Conservation (phyloP, 35 echinoderm and acorn worm species). For the Lytechinus variegatus region DNA sequence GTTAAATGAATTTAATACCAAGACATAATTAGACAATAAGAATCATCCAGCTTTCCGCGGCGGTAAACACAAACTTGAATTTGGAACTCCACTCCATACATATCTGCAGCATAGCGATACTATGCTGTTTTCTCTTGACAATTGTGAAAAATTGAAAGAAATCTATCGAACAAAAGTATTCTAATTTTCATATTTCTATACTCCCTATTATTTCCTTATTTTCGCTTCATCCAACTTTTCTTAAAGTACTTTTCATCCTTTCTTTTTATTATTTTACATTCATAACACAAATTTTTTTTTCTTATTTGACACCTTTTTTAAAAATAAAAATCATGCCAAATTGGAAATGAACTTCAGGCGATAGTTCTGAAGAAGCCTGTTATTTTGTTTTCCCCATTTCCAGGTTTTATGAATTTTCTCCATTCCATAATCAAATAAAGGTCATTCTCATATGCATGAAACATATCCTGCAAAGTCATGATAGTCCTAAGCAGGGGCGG, state of each 20-base stretch:
- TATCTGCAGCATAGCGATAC: not conserved
- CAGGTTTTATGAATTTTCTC: not conserved
- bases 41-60: not conserved
- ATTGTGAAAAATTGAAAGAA: constrained; percentile 51
- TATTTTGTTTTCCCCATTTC: not conserved
- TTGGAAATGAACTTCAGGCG: not conserved
- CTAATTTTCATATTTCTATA: constrained; percentile 52
- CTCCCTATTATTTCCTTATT: not conserved
- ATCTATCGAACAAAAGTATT: constrained; percentile 35
- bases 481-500: no score
- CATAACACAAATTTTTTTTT: not conserved
- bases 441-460: not conserved
- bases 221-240: not conserved
- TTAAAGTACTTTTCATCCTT: not conserved
- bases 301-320: not conserved
- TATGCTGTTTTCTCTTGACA: not conserved
- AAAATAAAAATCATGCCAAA: not conserved
- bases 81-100: not conserved
- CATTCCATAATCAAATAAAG: not conserved
- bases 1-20: no score
- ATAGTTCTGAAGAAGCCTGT: not conserved
- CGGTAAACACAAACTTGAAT: not conserved
- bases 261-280: not conserved
- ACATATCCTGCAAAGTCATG: no score
- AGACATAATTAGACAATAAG: no score